phyloP scores from a whole-genome alignment of 2,113 vertebrate species.

The Rattus norvegicus region DNA sequence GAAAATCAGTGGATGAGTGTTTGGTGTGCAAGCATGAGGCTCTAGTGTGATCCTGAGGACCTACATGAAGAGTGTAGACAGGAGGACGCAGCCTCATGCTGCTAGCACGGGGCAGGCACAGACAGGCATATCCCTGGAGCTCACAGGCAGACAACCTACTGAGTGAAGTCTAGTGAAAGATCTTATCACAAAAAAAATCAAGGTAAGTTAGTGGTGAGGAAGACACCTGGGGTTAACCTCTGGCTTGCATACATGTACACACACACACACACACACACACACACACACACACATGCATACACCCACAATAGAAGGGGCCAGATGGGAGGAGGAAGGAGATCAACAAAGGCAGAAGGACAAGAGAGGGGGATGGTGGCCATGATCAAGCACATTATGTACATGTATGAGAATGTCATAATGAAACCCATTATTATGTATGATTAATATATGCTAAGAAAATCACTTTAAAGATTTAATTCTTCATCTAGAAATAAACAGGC shows the following conservation, averaged over 20 bases:
- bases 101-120: not conserved
- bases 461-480: not conserved
- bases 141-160: not conserved
- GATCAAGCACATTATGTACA: not conserved
- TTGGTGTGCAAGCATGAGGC: not conserved
- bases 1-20: not conserved
- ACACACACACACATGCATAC: not conserved
- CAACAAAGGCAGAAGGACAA: not conserved
- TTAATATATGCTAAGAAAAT: not conserved
- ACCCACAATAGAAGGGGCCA: not conserved
- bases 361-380: not conserved
- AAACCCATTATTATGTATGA: not conserved
- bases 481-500: not conserved
- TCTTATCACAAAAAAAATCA: not conserved
- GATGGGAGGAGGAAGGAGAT: not conserved
- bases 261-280: not conserved
- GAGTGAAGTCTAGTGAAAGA: not conserved
- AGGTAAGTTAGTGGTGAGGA: not conserved
- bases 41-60: not conserved
- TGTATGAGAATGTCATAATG: not conserved
- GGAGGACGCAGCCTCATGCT: not conserved
- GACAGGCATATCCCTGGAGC: not conserved
- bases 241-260: not conserved
- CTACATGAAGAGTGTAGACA: not conserved
- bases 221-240: not conserved